Evolutionary conservation across 1,140 invertebrate genomes (phyloP), one percentile per base, ranked within the genome.

Genomic region (Drosophila nigromelanica): DNA sequence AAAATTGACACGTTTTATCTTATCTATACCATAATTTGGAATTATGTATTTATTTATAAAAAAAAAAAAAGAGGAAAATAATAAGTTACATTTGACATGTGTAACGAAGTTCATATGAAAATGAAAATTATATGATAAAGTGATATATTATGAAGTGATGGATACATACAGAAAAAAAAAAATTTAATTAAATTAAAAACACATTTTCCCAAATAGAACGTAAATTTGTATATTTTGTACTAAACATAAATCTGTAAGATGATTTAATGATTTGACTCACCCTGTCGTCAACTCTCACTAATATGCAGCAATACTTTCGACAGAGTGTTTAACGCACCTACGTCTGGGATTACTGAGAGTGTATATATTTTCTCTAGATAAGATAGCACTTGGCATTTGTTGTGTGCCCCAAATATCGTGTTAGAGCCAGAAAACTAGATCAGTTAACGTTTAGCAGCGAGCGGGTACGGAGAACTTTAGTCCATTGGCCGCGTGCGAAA

Each of bases 381-480:
- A 73, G 70, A 73, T 73, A 68, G 42, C 35, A 33, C 39, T n/a
- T 40, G 39, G 48, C 42, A 60, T 40, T 48, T 56, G 21, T 30
- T 72, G 15, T n/a, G 18, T n/a, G 15, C 37, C n/a, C 58, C 21
- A 52, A 52, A 52, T 52, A 39, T 52, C 21, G 21, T 43, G 54
- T 52, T 66, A 55, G 58, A 51, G 67, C 14, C 33, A 42, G 51
- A 37, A 63, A 63, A n/a, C 7, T 35, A 24, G 39, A 43, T 71
- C 75, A 86, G 82, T 86, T 73, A 47, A 12, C 64, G 45, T 76
- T 78, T 15, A 54, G 61, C 75, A 55, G 56, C 68, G 60, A 73
- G 45, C 54, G 78, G 42, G 78, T 55, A 56, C 76, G 82, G 82
- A 59, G 18, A 55, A 24, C 52, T 52, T 5, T 27, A 27, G 27